Evolutionary conservation across 2,113 vertebrate genomes (phyloP).

Genomic region (Thomomys bottae): DNA sequence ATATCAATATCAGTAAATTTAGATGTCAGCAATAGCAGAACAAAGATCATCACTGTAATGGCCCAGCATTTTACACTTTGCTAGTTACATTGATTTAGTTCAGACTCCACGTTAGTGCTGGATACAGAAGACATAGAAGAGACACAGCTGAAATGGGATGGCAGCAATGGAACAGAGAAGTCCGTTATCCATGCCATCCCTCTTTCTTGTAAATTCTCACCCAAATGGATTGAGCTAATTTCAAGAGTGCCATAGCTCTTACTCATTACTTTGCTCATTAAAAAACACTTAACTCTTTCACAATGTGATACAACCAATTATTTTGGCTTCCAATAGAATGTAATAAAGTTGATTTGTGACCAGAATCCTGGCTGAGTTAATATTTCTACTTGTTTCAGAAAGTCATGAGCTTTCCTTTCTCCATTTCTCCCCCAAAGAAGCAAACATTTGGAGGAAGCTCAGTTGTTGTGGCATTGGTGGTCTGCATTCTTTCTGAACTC

Average conservation of each 20-base stretch:
- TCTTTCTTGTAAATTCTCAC: background rate
- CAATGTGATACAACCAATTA: background rate
- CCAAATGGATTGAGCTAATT: background rate
- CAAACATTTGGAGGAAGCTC: background rate
- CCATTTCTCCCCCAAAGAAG: background rate
- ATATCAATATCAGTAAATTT: conserved; percentile 81
- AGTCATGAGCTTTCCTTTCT: background rate
- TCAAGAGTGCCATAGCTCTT: background rate
- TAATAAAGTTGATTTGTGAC: background rate
- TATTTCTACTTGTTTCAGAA: background rate
- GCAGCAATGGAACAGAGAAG: background rate
- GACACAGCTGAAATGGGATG: background rate
- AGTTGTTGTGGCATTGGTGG: background rate
- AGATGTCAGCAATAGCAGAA: conserved; percentile 76
- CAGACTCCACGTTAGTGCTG: conserved; percentile 43
- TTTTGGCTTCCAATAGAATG: background rate
- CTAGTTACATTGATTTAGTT: conserved; percentile 70
- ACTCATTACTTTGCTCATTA: background rate
- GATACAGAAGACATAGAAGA: conserved; percentile 18
- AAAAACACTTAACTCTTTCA: background rate
- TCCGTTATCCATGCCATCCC: background rate
- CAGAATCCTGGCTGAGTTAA: background rate
- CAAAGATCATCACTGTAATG: conserved; percentile 73
- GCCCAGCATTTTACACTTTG: conserved; percentile 71
- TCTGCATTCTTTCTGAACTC: background rate